phyloP scores from a whole-genome alignment of 2,888 invertebrate genomes.

The Drosophila neotestacea region DNA sequence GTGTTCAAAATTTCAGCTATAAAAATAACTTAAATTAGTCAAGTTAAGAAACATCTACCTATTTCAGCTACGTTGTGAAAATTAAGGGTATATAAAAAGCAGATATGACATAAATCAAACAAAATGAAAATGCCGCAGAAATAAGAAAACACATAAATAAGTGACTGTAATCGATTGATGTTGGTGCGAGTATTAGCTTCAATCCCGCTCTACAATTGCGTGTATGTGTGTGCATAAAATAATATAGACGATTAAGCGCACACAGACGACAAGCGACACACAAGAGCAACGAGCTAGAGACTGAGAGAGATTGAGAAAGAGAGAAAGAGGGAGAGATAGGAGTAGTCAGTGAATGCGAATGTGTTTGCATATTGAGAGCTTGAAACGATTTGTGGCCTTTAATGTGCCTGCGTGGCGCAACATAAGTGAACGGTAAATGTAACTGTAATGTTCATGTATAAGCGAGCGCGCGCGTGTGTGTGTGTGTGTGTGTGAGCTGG shows the following conservation, averaged over 20 bases:
- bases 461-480: too few relatives aligned
- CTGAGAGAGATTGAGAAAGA: background rate
- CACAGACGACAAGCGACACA: slow-evolving; percentile 26
- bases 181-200: slow-evolving; percentile 32
- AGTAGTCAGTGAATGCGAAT: slow-evolving; percentile 36
- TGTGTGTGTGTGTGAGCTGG: slow-evolving; percentile 34
- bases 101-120: slow-evolving; percentile 42
- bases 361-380: slow-evolving; percentile 68
- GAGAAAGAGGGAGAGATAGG: background rate
- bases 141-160: slow-evolving; percentile 71
- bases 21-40: background rate
- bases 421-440: slow-evolving; percentile 70
- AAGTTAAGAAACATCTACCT: background rate
- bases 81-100: slow-evolving; percentile 33
- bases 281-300: background rate
- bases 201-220: slow-evolving; percentile 48
- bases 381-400: slow-evolving; percentile 77
- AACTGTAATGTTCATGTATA: slow-evolving; percentile 52
- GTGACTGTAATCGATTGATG: slow-evolving; percentile 69
- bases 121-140: slow-evolving; percentile 45
- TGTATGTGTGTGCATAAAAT: slow-evolving; percentile 52
- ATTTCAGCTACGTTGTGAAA: background rate
- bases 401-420: slow-evolving; percentile 71
- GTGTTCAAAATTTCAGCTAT: background rate
- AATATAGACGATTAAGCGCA: slow-evolving; percentile 67